A percentile compares a stretch with the other conserved stretches of the same genome.
Evolutionary conservation across 2,113 vertebrate genomes (phyloP).

Genomic region (Malurus elegans): DNA sequence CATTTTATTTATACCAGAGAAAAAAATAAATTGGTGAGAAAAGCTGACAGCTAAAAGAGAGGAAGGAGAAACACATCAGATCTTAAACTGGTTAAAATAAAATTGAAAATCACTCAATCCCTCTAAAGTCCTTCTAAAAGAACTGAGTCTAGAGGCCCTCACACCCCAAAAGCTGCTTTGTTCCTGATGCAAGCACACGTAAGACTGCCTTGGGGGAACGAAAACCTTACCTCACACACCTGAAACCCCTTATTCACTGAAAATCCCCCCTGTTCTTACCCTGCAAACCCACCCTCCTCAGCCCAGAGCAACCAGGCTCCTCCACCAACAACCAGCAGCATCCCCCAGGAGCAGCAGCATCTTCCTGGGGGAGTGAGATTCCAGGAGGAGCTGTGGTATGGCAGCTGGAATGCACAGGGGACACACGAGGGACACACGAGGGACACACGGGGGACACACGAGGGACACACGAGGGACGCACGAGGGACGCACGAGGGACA

Average conservation of each 20-base stretch:
- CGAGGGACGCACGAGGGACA: too few relatives aligned
- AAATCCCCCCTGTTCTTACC: neutral
- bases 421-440: accelerated
- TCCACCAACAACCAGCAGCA: neutral
- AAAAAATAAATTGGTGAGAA: neutral
- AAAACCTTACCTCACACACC: neutral
- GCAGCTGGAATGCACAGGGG: accelerated
- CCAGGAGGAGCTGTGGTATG: neutral
- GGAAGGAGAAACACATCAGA: neutral
- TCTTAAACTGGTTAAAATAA: neutral
- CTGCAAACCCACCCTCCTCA: neutral
- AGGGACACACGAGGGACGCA: neutral
- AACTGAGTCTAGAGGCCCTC: neutral
- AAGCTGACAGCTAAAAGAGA: neutral
- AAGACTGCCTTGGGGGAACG: neutral
- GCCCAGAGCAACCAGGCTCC: neutral
- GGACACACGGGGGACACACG: accelerated
- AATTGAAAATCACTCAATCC: neutral
- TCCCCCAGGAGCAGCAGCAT: accelerated
- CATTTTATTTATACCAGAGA: neutral
- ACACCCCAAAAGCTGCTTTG: neutral
- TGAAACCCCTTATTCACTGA: neutral
- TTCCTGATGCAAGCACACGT: neutral
- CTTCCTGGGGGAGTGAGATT: neutral
- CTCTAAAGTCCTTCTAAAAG: neutral